phyloP scores from a whole-genome alignment of 2,888 invertebrate species.

The Lepas anatifera region DNA sequence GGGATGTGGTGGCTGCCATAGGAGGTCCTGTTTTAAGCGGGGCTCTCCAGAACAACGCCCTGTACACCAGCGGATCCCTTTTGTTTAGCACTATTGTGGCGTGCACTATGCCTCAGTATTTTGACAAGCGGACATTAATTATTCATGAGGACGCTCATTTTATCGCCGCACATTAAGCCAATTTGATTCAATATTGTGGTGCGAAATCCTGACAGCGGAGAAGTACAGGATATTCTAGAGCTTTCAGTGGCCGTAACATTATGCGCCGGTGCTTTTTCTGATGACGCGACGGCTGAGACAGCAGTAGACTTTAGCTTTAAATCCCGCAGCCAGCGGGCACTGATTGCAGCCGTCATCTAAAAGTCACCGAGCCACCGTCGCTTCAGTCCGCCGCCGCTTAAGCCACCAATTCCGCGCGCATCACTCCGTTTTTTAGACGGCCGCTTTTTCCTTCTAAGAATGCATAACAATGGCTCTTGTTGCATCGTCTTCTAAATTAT shows the following conservation, averaged over 20 bases:
- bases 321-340: background rate
- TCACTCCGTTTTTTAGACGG: background rate
- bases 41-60: too few species aligned
- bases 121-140: background rate
- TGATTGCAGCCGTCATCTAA: background rate
- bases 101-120: background rate
- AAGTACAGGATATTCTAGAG: too few species aligned
- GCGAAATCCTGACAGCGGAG: too few species aligned
- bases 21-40: too few species aligned
- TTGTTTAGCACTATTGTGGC: background rate
- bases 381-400: background rate
- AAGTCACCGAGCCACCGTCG: background rate
- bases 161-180: background rate
- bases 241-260: too few species aligned
- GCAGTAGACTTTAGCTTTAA: background rate
- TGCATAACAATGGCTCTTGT: constrained; percentile 6
- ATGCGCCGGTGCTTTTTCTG: too few species aligned
- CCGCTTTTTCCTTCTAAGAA: background rate
- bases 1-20: too few species aligned
- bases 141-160: background rate
- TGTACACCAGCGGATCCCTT: too few species aligned
- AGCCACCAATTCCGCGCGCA: background rate
- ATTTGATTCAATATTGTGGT: background rate
- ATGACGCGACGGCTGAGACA: background rate
- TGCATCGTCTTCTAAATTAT: constrained; percentile 4